A percentile compares a stretch with the other conserved stretches of the same genome.
These are phyloP conservation scores for Salminus brasiliensis DNA, from an alignment of 2,113 vertebrate species.

Conservation along the genomic window DNA sequence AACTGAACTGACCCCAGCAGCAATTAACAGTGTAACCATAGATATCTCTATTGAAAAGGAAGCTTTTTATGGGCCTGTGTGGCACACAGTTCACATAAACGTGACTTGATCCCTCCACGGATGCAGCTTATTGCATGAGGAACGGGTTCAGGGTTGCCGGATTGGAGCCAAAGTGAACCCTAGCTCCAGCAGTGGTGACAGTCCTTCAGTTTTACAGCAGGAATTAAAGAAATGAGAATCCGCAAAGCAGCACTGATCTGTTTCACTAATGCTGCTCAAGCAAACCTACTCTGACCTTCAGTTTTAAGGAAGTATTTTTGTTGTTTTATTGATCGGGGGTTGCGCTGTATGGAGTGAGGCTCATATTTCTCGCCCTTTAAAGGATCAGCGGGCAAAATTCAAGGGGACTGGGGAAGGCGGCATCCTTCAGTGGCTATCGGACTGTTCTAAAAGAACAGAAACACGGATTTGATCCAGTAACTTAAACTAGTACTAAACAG, in stretches of 20 bases:
- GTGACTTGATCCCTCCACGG: not conserved
- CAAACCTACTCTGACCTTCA: constrained; percentile 9
- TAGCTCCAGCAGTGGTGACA: not conserved
- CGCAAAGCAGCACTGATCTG: not conserved
- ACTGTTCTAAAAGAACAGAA: not conserved
- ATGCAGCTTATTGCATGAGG: not conserved
- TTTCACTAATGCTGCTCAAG: constrained; percentile 25
- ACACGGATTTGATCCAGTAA: not conserved
- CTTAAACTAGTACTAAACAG: too few species aligned
- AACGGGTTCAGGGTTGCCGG: not conserved
- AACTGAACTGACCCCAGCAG: not conserved
- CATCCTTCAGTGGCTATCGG: not conserved
- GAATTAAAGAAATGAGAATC: constrained; percentile 1
- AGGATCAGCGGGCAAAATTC: not conserved
- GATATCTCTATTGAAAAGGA: not conserved
- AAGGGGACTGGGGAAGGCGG: not conserved
- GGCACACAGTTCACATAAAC: not conserved
- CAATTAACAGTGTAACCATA: not conserved
- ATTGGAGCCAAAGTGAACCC: not conserved
- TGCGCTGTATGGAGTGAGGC: constrained; percentile 22
- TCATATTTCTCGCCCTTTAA: constrained; percentile 31
- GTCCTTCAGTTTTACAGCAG: constrained; percentile 2
- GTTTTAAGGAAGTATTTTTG: constrained; percentile 37
- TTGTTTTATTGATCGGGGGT: constrained; percentile 37
- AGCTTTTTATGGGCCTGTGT: not conserved